phyloP scores from a whole-genome alignment of 2,113 vertebrate species.

The Picathartes gymnocephalus region DNA sequence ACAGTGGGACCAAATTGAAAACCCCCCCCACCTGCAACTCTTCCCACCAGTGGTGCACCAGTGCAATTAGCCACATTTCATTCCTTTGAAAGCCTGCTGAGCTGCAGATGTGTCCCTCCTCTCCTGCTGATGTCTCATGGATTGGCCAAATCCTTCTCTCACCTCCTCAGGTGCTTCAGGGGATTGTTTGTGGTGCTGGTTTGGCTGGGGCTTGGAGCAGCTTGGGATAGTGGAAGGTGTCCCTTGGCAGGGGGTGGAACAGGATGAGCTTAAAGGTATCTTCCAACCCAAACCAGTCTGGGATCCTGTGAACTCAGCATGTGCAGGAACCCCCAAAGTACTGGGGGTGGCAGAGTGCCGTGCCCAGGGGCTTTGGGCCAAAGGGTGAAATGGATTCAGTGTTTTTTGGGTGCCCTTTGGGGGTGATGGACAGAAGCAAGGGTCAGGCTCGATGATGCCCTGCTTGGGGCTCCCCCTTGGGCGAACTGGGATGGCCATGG shows the following conservation, averaged over 20 bases:
- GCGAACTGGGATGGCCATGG: background rate
- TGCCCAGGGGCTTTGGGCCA: background rate
- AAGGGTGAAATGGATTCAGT: rapidly evolving
- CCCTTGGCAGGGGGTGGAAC: background rate
- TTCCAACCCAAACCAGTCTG: background rate
- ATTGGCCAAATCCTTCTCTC: background rate
- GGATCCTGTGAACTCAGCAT: background rate
- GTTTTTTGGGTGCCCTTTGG: background rate
- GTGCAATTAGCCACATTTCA: background rate
- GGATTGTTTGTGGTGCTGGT: background rate
- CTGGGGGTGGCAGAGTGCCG: background rate
- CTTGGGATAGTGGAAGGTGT: background rate
- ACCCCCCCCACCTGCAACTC: background rate
- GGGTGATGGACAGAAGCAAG: rapidly evolving
- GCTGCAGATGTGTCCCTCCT: background rate
- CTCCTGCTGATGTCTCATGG: background rate
- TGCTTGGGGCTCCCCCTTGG: background rate
- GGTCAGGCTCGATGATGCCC: rapidly evolving
- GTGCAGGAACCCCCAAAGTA: background rate
- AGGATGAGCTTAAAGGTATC: background rate
- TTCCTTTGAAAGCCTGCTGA: background rate
- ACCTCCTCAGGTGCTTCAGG: background rate
- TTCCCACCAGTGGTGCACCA: background rate
- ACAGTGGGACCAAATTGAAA: background rate
- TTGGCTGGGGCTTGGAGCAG: background rate